phyloP scores from a whole-genome alignment of 2,888 invertebrate species.

The Odontomyia ornata region DNA sequence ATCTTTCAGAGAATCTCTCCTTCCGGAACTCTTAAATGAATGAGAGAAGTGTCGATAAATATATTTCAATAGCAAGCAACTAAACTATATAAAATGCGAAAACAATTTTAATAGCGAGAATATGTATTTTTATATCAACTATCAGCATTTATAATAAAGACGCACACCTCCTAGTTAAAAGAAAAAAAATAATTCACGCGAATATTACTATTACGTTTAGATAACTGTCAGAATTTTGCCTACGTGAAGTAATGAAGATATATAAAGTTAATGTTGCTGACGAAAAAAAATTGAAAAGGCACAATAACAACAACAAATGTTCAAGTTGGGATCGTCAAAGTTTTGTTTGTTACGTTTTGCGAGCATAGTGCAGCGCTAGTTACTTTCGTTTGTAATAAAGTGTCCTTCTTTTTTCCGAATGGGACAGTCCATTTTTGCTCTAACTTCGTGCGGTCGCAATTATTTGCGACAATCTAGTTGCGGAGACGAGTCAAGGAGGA shows the following conservation, averaged over 20 bases:
- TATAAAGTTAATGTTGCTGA: not conserved
- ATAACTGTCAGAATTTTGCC: not conserved
- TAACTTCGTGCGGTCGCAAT: too few species aligned
- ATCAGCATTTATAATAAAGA: constrained; percentile 32
- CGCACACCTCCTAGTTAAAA: constrained; percentile 30
- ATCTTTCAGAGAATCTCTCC: not conserved
- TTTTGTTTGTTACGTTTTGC: too few species aligned
- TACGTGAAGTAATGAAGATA: not conserved
- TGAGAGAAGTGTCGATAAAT: constrained; percentile 10
- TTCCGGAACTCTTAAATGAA: too few species aligned
- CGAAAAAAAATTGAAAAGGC: not conserved
- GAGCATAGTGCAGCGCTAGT: too few species aligned
- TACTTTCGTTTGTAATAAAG: too few species aligned
- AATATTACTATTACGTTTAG: not conserved
- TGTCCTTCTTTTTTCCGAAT: too few species aligned
- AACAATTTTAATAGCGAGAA: constrained; percentile 31
- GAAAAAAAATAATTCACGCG: constrained; percentile 5
- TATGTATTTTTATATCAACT: constrained; percentile 35
- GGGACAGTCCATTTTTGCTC: too few species aligned
- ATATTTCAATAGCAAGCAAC: constrained; percentile 16
- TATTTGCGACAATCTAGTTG: too few species aligned
- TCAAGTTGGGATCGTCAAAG: too few species aligned
- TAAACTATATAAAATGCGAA: constrained; percentile 23
- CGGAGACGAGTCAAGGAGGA: too few species aligned
- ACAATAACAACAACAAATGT: not conserved